Evolutionary conservation across 92 coral and sea anemone genomes (phyloP), one percentile per base, ranked within the genome.

Genomic region (Parazoanthus darwini): DNA sequence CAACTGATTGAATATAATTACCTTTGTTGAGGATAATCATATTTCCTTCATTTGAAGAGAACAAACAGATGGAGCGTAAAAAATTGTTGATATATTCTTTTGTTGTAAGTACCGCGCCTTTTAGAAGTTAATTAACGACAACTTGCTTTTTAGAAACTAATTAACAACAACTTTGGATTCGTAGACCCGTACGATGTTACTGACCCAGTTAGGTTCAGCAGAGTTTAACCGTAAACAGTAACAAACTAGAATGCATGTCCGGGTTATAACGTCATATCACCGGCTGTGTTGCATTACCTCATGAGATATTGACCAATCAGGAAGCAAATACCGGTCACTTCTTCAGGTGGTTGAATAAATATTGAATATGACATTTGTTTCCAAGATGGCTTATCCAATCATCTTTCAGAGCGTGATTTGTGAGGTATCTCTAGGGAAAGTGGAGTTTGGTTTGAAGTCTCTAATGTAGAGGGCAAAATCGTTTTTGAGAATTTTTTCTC

Each of bases 211-310:
- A n/a, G 25, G 38, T 10, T 20, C 23, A 15, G 37, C 23, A 66
- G 6, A 14, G 77, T 71, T 38, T 39, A 25, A 66, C 78, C 56
- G 37, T 18, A 67, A 66, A 82, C 66, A 42, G 39, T 70, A 74
- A 82, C 73, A 66, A 59, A 44, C 76, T 66, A 39, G 36, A 82
- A 7, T 82, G 78, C 87, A 95, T 95, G 85, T 86, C 89, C 90
- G 48, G 79, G 13, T 56, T 48, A 73, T 95, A 46, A 93, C 94
- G 96, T 93, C 93, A 95, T 95, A 76, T 86, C 89, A 81, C 90
- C 90, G 78, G 77, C 86, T 70, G 39, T 46, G 66, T 78, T 87
- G 79, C 93, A 95, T 95, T 95, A 95, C 98, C 94, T 95, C 93
- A 95, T 95, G 88, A 65, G 78, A 80, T 70, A 63, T 66, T 73